Evolutionary conservation across 2,113 vertebrate species (phyloP), one percentile per base, ranked within the genome.

Genomic region (Arothron firmamentum): DNA sequence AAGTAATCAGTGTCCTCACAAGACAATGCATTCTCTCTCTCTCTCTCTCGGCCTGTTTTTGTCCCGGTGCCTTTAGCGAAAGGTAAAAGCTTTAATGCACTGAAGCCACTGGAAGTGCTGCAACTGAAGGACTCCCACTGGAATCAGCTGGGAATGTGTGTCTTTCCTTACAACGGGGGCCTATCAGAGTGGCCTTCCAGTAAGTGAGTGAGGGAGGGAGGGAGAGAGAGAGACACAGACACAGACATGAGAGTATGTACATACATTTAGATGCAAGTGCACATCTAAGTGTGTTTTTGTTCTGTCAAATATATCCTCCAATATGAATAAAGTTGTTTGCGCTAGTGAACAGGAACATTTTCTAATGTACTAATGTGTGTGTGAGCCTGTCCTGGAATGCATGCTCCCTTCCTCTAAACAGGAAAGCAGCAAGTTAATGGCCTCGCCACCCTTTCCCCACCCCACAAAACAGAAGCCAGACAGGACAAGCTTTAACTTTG

Each of bases 71-170:
- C 87, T 87, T 86, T 85, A 82, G 85, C 85, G 85, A 47, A 88
- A 88, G 87, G 87, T 89, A 89, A 89, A 87, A 89, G 87, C 87
- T 86, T 89, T 89, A 89, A 89, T 87, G 87, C 84, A 87, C 87
- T 84, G 78, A 89, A 80, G 87, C 85, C 87, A 89, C 85, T 89
- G 87, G 84, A 89, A 89, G 84, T 87, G 84, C 87, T 86, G 79
- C 74, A 52, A 85, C 79, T 80, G 79, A 87, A 87, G 82, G 86
- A 85, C 81, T 88, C 88, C 86, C 85, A 28, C 75, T 75, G 87
- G 87, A 87, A 77, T 83, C 82, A 75, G 51, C 66, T 68, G 75
- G 85, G 80, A 84, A 87, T 83, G 77, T 85, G 81, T 75, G 87
- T 84, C 86, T 88, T 82, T 85, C 71, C 79, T 79, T 81, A 77